Conservation (phyloP, 1,140 invertebrate genomes). For the Heliothis subflexa region DNA sequence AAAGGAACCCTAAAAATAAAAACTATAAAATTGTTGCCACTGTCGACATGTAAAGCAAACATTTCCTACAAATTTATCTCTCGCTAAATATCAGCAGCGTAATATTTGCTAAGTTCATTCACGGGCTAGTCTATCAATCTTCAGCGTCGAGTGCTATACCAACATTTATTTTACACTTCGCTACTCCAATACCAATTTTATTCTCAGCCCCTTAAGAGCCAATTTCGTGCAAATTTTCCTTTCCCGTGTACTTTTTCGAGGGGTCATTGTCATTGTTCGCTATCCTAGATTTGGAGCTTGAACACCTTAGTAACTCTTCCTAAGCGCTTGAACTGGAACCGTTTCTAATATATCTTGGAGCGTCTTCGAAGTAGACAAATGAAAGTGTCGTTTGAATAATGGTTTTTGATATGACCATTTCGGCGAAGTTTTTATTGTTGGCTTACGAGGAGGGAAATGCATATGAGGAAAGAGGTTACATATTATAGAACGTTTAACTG, state of each 20-base stretch:
- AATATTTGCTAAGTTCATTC: constrained; percentile 76
- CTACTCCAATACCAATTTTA: constrained; percentile 51
- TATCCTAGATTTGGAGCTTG: constrained; percentile 57
- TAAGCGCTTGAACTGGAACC: constrained; percentile 64
- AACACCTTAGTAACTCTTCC: constrained; percentile 65
- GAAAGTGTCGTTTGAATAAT: constrained; percentile 40
- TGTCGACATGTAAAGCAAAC: constrained; percentile 12
- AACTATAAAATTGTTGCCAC: not conserved
- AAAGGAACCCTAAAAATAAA: not conserved
- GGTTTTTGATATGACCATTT: constrained; percentile 34
- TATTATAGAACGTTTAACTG: no score
- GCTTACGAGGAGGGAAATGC: not conserved
- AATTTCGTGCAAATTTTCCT: constrained; percentile 25
- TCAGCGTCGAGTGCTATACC: constrained; percentile 58
- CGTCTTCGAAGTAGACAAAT: constrained; percentile 38
- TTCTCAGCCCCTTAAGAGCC: constrained; percentile 32
- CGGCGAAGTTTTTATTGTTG: constrained; percentile 4
- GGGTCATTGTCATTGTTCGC: constrained; percentile 45
- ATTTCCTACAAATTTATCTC: constrained; percentile 36
- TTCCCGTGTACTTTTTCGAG: constrained; percentile 31
- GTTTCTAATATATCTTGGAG: constrained; percentile 38
- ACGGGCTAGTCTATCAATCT: constrained; percentile 77
- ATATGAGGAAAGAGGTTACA: not conserved
- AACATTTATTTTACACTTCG: constrained; percentile 48
- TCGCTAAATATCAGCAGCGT: constrained; percentile 41